Evolutionary conservation across 1,140 invertebrate species (phyloP), one percentile per base, ranked within the genome.

Genomic region (Drosophila orena): DNA sequence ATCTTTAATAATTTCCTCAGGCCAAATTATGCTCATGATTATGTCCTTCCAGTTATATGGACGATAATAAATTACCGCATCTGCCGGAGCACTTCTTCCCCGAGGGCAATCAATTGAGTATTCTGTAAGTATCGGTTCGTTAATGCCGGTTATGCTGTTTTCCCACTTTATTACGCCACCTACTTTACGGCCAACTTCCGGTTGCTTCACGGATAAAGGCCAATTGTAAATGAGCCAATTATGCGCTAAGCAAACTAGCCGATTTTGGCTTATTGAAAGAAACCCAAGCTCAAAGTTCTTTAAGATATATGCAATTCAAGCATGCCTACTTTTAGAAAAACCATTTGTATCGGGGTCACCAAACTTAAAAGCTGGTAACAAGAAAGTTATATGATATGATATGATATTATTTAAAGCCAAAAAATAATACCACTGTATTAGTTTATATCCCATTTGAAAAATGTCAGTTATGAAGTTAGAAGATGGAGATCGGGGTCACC

Each of bases 51-150:
- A 93, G 92, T 65, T 91, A 93, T 77, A 81, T 93, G 84, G 92
- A 93, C 78, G 90, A 92, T 74, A 93, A 93, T 91, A 83, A 85
- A 78, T 79, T 93, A 55, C 59, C 59, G 38, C 70, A 68, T 61
- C 69, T 93, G 54, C 76, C 89, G 42, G 77, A 83, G 52, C 72
- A 88, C 65, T 75, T 93, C 52, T 93, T 93, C 75, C 53, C 84
- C 37, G 61, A 64, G n/a, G 79, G 85, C 71, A 93, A 92, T 79
- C 66, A 91, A 65, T 84, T 93, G 65, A 78, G 72, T 77, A 85
- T 88, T 58, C 74, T 93, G 92, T 93, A 81, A 93, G 92, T 92
- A 74, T 62, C 47, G 2, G 20, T 57, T 38, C 53, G 56, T 49
- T 70, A 56, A 47, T 20, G 50, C 14, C 12, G 22, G 34, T 12